Evolutionary conservation across 1,140 invertebrate genomes (phyloP), one percentile per base, ranked within the genome.

Genomic region (Cataglyphis hispanica): DNA sequence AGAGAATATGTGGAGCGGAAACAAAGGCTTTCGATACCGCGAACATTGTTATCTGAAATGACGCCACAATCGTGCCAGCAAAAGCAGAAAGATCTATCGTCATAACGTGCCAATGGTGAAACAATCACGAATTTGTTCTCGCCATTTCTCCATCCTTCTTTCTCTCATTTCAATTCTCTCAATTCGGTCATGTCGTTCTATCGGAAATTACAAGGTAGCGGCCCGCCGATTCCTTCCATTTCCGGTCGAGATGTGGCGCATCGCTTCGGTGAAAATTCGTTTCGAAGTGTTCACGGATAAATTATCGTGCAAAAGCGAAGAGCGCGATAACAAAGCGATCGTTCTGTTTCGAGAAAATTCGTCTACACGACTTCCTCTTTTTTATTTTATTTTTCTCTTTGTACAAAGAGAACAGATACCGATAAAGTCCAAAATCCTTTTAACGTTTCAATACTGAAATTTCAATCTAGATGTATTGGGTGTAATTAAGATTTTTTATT

Each of bases 151-250:
- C 40, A 19, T 69, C n/a, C 31, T 37, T 80, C 50, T 81, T 74
- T 72, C 37, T 72, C 31, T 22, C 50, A 58, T 63, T 81, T 60
- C 86, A n/a, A n/a, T n/a, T n/a, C n/a, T n/a, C 31, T 22, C 50
- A 58, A 67, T 81, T 60, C 86, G 66, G 53, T 31, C 64, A 46
- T 60, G 27, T 67, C 25, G 34, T 31, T 56, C 78, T 72, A 58
- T 60, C 89, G 89, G 89, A 90, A 90, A 90, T 90, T 90, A 90
- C 88, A 70, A 67, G 46, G 81, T 83, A 67, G 53, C 53, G 76
- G 67, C 66, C 77, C 63, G 64, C 77, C 64, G 86, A 85, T 89
- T 89, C 56, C 76, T 85, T 84, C 86, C 37, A 90, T 90, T 89
- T 90, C 89, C 89, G 88, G 81, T 40, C 64, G 86, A 90, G 86